Evolutionary conservation across 2,113 vertebrate genomes (phyloP).

Genomic region (Tapirus terrestris): DNA sequence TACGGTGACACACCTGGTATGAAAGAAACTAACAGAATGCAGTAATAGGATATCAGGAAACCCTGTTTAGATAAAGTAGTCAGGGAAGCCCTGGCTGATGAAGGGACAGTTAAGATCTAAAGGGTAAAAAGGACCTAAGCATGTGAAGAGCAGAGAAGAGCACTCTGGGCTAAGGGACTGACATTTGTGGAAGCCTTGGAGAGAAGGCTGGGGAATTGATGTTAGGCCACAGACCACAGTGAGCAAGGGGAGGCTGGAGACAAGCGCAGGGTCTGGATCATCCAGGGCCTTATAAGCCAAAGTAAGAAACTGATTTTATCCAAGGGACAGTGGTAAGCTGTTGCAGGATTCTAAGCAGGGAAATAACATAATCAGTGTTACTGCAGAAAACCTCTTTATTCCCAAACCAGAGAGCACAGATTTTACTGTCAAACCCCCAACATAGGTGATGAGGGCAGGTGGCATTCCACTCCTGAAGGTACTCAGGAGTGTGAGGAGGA

Average conservation of each 20-base stretch:
- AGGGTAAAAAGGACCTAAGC: neutral
- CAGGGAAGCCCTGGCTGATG: neutral
- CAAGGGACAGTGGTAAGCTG: neutral
- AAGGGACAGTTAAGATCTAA: neutral
- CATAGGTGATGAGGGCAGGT: neutral
- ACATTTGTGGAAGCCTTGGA: neutral
- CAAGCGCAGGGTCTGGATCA: neutral
- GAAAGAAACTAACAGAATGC: neutral
- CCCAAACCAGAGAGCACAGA: neutral
- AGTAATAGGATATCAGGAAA: neutral
- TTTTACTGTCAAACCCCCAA: neutral
- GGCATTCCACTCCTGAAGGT: neutral
- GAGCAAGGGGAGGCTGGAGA: neutral
- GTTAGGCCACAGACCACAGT: neutral
- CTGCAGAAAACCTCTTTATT: neutral
- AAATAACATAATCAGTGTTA: neutral
- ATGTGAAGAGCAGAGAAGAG: neutral
- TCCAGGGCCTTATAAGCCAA: neutral
- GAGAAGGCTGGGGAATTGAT: neutral
- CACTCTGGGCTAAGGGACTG: neutral
- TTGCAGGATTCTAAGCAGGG: neutral
- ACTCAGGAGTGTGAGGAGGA: neutral
- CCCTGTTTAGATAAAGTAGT: neutral
- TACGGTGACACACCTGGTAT: neutral
- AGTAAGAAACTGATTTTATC: neutral